Evolutionary conservation across 2,797 vertebrate genomes (phyloP).

Genomic region (Smutsia gigantea): DNA sequence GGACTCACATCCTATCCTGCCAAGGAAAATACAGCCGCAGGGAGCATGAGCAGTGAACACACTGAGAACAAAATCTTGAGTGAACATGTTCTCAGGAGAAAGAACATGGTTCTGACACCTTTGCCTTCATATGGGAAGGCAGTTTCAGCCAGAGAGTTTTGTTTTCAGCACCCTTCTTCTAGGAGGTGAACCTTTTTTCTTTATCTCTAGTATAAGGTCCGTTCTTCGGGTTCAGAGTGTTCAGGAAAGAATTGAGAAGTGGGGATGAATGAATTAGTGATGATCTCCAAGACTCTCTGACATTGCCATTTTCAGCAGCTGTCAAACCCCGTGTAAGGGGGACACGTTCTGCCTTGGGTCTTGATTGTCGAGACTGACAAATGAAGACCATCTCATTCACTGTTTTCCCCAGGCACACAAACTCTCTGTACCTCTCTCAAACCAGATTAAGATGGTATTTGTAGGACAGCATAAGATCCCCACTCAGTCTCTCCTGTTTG

Average conservation of each 20-base stretch:
- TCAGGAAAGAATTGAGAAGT: constrained; percentile 30
- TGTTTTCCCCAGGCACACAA: neutral
- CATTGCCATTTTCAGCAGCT: neutral
- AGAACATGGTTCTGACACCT: neutral
- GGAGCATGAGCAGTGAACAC: neutral
- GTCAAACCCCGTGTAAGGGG: constrained; percentile 44
- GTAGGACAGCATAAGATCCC: neutral
- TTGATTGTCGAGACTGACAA: constrained; percentile 45
- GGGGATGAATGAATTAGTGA: constrained; percentile 75
- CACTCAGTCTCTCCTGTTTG: neutral
- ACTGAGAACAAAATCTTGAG: neutral
- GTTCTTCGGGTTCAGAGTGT: neutral
- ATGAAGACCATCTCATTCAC: neutral
- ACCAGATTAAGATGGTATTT: neutral
- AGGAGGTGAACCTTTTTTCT: neutral
- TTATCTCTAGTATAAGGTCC: neutral
- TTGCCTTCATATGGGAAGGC: neutral
- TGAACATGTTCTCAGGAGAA: neutral
- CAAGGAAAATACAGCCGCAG: neutral
- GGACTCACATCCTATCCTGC: neutral
- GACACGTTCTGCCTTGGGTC: constrained; percentile 16
- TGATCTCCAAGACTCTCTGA: constrained; percentile 40
- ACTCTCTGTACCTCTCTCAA: neutral
- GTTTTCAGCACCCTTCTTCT: neutral
- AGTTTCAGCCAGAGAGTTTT: neutral